Evolutionary conservation across 2,113 vertebrate genomes (phyloP).

Genomic region (Lampris incognitus): DNA sequence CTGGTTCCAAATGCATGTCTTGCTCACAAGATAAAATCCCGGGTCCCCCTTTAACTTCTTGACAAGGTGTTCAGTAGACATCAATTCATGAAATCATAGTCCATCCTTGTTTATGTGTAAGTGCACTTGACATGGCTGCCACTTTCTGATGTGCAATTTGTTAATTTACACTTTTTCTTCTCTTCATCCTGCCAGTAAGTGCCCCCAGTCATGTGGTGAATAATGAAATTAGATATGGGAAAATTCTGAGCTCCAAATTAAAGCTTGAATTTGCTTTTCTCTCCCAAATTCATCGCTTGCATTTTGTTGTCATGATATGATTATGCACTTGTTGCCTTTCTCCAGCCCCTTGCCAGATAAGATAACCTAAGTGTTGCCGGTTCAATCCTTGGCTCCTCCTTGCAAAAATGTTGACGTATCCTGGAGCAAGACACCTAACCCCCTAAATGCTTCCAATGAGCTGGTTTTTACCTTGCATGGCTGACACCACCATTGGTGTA

Average conservation of each 20-base stretch:
- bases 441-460: too few relatives aligned
- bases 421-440: too few relatives aligned
- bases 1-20: too few relatives aligned
- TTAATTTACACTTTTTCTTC: not conserved
- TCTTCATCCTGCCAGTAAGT: not conserved
- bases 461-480: too few relatives aligned
- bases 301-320: constrained; percentile 40
- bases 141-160: not conserved
- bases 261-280: constrained; percentile 29
- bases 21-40: too few relatives aligned
- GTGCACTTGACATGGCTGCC: not conserved
- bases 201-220: not conserved
- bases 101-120: not conserved
- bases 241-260: not conserved
- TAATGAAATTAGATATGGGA: not conserved
- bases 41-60: too few relatives aligned
- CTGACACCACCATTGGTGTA: too few relatives aligned
- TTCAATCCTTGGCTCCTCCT: too few relatives aligned
- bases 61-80: not conserved
- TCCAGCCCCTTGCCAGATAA: constrained; percentile 21
- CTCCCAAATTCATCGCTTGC: constrained; percentile 3
- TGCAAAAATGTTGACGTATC: too few relatives aligned
- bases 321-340: constrained; percentile 30
- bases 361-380: too few relatives aligned
- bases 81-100: not conserved